phyloP scores from a whole-genome alignment of 1,140 invertebrate species.

The Drosophila sucinea region DNA sequence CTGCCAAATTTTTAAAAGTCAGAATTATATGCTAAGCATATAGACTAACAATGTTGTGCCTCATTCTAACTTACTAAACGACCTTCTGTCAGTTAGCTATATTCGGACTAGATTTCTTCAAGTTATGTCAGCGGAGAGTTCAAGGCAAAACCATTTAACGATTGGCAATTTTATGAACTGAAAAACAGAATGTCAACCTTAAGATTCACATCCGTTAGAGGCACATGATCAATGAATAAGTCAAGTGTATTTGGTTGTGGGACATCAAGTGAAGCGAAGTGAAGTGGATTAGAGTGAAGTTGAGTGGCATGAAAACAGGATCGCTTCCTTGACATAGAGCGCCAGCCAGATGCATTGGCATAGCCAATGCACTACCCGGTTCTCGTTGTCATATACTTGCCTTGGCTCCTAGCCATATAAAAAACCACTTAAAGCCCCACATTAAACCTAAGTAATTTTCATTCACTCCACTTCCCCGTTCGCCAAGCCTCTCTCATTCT shows the following conservation, averaged over 20 bases:
- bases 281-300: constrained; percentile 23
- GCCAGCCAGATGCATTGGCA: constrained; percentile 24
- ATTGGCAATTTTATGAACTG: background rate
- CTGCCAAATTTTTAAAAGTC: no score
- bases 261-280: constrained; percentile 19
- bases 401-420: constrained; percentile 28
- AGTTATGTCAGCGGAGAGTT: no score
- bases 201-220: constrained; percentile 7
- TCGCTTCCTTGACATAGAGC: constrained; percentile 47
- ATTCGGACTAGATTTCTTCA: no score
- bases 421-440: constrained; percentile 75
- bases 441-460: constrained; percentile 59
- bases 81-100: no score
- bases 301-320: constrained; percentile 40
- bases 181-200: background rate
- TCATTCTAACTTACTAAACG: no score
- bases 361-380: constrained; percentile 29
- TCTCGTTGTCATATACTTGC: constrained; percentile 14
- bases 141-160: background rate
- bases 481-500: constrained; percentile 14
- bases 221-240: constrained; percentile 48
- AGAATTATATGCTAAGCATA: no score
- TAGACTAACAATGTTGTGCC: no score
- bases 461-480: constrained; percentile 11
- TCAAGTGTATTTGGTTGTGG: constrained; percentile 29